Conservation (phyloP, 2,888 invertebrate species). For the Drosophila vallismaia region DNA sequence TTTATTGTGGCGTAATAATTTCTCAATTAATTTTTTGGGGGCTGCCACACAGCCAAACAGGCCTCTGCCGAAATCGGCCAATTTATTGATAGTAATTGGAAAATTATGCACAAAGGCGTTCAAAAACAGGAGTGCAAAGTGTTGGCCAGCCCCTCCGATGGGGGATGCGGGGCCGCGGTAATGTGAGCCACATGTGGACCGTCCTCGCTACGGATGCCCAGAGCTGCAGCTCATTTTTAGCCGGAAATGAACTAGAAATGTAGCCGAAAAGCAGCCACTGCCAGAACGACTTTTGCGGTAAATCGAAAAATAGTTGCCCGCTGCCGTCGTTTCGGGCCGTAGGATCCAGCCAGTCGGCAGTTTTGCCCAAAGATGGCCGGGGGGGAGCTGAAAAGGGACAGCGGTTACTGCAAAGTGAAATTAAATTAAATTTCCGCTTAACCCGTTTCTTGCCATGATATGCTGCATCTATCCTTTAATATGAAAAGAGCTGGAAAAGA, state of each 20-base stretch:
- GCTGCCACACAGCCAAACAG: background rate
- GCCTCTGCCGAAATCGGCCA: conserved; percentile 14
- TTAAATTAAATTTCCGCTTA: conserved; percentile 76
- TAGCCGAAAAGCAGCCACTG: conserved; percentile 54
- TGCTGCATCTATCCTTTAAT: background rate
- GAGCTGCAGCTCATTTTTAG: conserved; percentile 73
- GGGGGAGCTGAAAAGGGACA: background rate
- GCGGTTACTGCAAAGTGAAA: conserved; percentile 38
- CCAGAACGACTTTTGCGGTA: conserved; percentile 63
- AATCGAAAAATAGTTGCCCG: conserved; percentile 70
- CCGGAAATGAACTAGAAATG: conserved; percentile 77
- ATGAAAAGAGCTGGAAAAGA: no score
- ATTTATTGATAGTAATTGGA: conserved; percentile 72
- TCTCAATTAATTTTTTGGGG: conserved; percentile 68
- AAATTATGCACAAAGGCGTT: conserved; percentile 66
- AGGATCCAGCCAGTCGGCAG: conserved; percentile 15
- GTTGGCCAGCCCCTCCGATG: background rate
- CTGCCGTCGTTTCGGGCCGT: conserved; percentile 8
- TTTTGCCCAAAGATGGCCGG: no score
- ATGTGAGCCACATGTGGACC: conserved; percentile 47
- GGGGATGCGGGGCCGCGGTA: background rate
- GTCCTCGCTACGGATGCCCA: conserved; percentile 30
- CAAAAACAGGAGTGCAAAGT: conserved; percentile 13
- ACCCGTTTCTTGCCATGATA: conserved; percentile 29
- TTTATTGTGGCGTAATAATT: conserved; percentile 62